These are phyloP conservation scores for Rhagoletis zephyria DNA, from an alignment of 1,140 invertebrate species.

Conservation along the genomic window DNA sequence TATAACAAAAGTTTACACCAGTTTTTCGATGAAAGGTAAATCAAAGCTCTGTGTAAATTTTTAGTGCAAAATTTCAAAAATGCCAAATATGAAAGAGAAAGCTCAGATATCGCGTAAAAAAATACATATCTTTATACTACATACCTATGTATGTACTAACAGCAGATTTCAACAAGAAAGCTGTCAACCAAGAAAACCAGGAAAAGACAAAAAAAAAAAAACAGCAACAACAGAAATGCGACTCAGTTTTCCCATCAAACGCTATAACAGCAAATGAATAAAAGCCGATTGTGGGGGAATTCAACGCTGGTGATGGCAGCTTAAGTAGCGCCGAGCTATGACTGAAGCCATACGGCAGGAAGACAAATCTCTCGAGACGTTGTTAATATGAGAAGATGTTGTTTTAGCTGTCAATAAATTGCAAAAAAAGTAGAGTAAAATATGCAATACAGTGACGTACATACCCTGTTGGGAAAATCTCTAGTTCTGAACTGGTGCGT, in stretches of 20 bases:
- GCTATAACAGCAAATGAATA: background rate
- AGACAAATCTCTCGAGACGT: slow-evolving; percentile 55
- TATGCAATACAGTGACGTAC: slow-evolving; percentile 16
- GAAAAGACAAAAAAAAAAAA: background rate
- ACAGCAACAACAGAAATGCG: background rate
- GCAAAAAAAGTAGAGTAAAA: background rate
- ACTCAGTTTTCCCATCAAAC: slow-evolving; percentile 11
- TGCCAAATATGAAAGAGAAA: no score
- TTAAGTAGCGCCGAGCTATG: background rate
- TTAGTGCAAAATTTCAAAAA: no score
- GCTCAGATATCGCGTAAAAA: no score
- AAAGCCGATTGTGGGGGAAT: slow-evolving; percentile 32
- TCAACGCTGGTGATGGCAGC: slow-evolving; percentile 1
- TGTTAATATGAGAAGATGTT: slow-evolving; percentile 44
- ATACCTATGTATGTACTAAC: background rate
- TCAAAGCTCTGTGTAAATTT: no score
- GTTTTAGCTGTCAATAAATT: slow-evolving; percentile 56
- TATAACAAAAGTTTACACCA: no score
- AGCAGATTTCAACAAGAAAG: background rate
- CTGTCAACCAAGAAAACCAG: background rate
- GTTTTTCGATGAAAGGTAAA: no score
- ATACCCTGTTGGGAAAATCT: no score
- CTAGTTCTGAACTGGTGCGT: no score
- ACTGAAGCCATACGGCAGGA: background rate
- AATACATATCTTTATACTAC: background rate